Evolutionary conservation across 1,140 invertebrate species (phyloP).

Genomic region (Drosophila malerkotliana): DNA sequence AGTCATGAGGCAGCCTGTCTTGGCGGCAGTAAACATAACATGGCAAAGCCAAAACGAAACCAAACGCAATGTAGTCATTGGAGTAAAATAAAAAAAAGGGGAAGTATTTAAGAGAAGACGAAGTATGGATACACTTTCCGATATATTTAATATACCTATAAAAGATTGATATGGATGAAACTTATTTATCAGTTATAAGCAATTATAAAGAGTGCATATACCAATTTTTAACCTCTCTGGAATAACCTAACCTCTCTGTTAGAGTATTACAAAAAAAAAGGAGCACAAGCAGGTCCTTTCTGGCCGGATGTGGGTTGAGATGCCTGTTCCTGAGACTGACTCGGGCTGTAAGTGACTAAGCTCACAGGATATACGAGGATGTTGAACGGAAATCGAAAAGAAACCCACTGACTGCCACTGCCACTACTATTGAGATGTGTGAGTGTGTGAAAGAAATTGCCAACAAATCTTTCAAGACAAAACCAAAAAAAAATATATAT

Average conservation of each 20-base stretch:
- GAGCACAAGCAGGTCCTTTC: background rate
- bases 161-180: too few species aligned
- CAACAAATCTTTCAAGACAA: constrained; percentile 74
- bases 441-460: constrained; percentile 48
- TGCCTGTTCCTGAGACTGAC: constrained; percentile 31
- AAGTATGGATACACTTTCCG: background rate
- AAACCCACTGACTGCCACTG: constrained; percentile 13
- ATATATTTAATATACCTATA: too few species aligned
- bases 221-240: too few species aligned
- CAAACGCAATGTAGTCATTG: constrained; percentile 48
- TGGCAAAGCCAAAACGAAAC: constrained; percentile 26
- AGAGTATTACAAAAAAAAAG: background rate
- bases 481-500: constrained; percentile 34
- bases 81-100: background rate
- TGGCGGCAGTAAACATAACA: constrained; percentile 47
- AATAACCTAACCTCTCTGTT: background rate
- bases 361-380: constrained; percentile 61
- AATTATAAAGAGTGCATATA: too few species aligned
- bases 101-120: background rate
- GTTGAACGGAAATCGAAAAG: constrained; percentile 66
- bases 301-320: constrained; percentile 21
- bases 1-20: constrained; percentile 59
- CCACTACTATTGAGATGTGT: too few species aligned
- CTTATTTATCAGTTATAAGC: too few species aligned
- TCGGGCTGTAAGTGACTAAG: constrained; percentile 60